phyloP scores from a whole-genome alignment of 2,797 vertebrate genomes.

The Sarcoramphus papa region DNA sequence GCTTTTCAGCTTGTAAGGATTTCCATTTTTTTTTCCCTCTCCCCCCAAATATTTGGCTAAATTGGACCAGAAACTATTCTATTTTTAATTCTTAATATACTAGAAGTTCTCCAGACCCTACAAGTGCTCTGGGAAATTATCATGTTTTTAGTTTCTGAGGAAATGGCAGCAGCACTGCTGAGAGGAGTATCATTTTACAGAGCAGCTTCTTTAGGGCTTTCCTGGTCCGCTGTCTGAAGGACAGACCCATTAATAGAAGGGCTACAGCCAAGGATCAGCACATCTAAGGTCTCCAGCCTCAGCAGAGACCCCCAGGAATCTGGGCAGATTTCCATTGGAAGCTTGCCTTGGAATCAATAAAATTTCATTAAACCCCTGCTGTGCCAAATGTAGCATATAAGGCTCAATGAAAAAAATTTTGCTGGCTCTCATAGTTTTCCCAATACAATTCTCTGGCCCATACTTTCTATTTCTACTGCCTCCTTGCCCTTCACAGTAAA shows the following conservation, averaged over 20 bases:
- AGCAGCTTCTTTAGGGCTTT: constrained; percentile 9
- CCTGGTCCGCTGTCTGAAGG: background rate
- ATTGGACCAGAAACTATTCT: background rate
- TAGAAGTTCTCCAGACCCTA: background rate
- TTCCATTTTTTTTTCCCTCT: background rate
- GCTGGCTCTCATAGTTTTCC: background rate
- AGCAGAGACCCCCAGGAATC: constrained; percentile 51
- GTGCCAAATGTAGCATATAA: constrained; percentile 15
- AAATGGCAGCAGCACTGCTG: background rate
- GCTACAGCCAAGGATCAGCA: constrained; percentile 5
- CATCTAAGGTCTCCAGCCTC: constrained; percentile 15
- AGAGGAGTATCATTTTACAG: background rate
- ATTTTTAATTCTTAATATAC: background rate
- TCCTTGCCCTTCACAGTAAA: background rate
- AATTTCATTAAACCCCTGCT: constrained; percentile 41
- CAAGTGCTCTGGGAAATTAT: background rate
- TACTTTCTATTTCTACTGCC: background rate
- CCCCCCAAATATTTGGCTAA: background rate
- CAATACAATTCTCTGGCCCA: background rate
- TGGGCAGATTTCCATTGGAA: constrained; percentile 44
- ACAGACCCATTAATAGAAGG: background rate
- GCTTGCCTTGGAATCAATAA: constrained; percentile 47
- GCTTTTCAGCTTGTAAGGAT: background rate
- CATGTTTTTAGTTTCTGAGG: background rate
- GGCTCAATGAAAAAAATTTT: background rate